A percentile compares a stretch with the other conserved stretches of the same genome.
Evolutionary conservation across 2,888 invertebrate genomes (phyloP).

Genomic region (Spodoptera littoralis): DNA sequence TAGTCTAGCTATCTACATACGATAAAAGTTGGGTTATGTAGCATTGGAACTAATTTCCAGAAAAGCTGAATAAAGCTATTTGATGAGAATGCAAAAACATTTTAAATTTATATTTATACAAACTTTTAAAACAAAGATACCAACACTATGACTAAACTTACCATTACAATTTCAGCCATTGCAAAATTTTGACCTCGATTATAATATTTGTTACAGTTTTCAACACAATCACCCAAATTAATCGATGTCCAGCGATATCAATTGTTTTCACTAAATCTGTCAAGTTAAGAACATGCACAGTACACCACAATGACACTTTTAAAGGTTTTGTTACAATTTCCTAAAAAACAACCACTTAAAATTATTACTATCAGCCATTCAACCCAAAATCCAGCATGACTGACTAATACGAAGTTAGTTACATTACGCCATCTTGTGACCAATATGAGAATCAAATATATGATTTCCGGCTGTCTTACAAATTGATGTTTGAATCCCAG

Average conservation of each 20-base stretch:
- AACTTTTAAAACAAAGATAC: conserved; percentile 11
- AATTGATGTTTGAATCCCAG: no score
- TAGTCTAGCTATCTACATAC: conserved; percentile 67
- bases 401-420: conserved; percentile 44
- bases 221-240: conserved; percentile 55
- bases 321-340: conserved; percentile 58
- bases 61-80: conserved; percentile 52
- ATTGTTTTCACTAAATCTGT: conserved; percentile 36
- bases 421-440: conserved; percentile 70
- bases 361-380: conserved; percentile 81
- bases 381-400: conserved; percentile 71
- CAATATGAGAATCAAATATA: conserved; percentile 20
- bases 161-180: conserved; percentile 72
- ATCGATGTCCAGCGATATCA: conserved; percentile 25
- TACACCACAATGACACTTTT: conserved; percentile 47
- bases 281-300: conserved; percentile 44
- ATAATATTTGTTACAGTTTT: conserved; percentile 58
- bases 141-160: conserved; percentile 41
- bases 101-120: conserved; percentile 1
- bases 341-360: conserved; percentile 66
- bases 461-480: neutral
- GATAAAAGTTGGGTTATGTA: conserved; percentile 83
- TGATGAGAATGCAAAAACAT: conserved; percentile 5
- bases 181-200: conserved; percentile 69
- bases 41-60: conserved; percentile 33